phyloP scores from a whole-genome alignment of 2,797 vertebrate species.

The Myotis daubentonii region DNA sequence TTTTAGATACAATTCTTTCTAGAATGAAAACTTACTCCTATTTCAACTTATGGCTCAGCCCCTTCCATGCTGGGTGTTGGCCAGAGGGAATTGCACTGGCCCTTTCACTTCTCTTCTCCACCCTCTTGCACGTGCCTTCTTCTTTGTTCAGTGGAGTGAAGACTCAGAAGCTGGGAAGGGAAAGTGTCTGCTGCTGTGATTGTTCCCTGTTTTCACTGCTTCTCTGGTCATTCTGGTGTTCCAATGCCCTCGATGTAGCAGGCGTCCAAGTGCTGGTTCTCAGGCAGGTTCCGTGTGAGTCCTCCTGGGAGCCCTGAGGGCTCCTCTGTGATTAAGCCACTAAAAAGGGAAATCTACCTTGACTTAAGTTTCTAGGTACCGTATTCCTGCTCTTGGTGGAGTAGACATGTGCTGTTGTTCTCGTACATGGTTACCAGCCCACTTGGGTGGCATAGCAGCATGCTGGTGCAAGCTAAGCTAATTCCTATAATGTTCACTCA shows the following conservation, averaged over 20 bases:
- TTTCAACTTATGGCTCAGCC: background rate
- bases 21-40: background rate
- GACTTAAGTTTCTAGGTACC: background rate
- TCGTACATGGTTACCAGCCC: background rate
- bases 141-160: background rate
- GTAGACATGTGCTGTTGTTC: background rate
- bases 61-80: background rate
- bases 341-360: background rate
- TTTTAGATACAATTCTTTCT: background rate
- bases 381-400: background rate
- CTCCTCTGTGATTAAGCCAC: background rate
- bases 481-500: background rate
- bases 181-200: background rate
- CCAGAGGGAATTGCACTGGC: background rate
- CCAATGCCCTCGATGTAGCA: background rate
- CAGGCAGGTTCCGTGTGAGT: background rate
- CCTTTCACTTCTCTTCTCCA: background rate
- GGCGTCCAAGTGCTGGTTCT: background rate
- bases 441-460: background rate
- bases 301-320: background rate
- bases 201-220: background rate
- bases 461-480: background rate
- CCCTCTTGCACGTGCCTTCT: rapidly evolving
- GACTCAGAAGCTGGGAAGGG: background rate
- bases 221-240: background rate